Evolutionary conservation across 2,888 invertebrate species (phyloP), one percentile per base, ranked within the genome.

Genomic region (Ichneumoninae sp.): DNA sequence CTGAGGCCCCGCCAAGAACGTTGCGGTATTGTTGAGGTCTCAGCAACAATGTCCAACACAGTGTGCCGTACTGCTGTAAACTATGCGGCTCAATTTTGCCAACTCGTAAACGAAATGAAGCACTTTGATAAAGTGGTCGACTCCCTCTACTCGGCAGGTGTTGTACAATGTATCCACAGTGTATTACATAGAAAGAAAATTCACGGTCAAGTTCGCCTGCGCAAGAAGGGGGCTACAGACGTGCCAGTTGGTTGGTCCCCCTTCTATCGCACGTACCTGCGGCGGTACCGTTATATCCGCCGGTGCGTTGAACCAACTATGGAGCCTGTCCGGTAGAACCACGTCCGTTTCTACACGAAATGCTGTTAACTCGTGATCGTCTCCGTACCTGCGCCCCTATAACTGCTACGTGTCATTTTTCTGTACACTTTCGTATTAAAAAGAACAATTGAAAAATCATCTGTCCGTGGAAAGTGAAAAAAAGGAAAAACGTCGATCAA

Each of bases 231-330:
- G 63, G 33, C 36, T 47, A 75, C 19, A 50, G 26, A 50, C 36
- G 40, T 22, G 50, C 13, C 6, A n/a, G 33, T 36, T 40, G 33
- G 54, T 52, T 50, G 36, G 66, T 65, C 76, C 81, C 83, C 66
- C 83, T 71, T 73, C 54, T 70, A 88, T 80, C 85, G 36, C 87
- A 88, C 87, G 87, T 69, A 82, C 89, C 89, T 89, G 89, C 19
- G 36, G 50, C 26, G 83, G 86, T 91, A 90, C 91, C 92, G 92
- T 91, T 91, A 91, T 70, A 83, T 81, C 74, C 83, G 83, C 57
- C 86, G 86, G 90, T 88, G 85, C 90, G 89, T 90, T 91, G 91
- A 91, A 90, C 90, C 88, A 89, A 76, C 81, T 83, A 63, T 83
- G 80, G 74, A 68, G 65, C 78, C 87, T 81, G 83, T 87, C 71